Conservation (phyloP, 2,113 vertebrate species). For the Microtus richardsoni region DNA sequence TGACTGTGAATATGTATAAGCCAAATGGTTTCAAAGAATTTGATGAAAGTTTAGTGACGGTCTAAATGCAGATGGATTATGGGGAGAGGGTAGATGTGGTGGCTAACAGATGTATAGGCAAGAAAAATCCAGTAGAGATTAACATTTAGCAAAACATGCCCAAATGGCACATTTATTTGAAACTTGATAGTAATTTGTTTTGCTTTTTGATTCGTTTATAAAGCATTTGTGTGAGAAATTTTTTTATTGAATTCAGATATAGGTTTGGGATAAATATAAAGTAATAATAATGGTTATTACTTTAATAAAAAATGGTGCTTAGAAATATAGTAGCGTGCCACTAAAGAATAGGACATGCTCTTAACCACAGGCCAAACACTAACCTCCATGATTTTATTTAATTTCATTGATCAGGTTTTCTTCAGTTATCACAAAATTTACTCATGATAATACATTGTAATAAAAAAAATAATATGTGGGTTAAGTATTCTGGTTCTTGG, state of each 20-base stretch:
- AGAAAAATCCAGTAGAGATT: neutral
- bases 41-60: neutral
- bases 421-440: neutral
- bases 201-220: neutral
- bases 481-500: slow-evolving; percentile 21
- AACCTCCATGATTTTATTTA: neutral
- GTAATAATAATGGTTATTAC: neutral
- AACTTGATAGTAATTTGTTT: neutral
- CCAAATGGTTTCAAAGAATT: neutral
- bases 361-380: neutral
- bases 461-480: neutral
- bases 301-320: neutral
- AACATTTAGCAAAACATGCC: too few species aligned
- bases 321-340: neutral
- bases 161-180: neutral
- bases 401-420: neutral
- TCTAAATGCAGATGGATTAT: neutral
- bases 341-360: neutral
- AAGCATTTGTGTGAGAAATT: too few species aligned
- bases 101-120: neutral
- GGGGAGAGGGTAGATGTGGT: neutral
- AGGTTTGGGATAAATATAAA: neutral
- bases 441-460: neutral
- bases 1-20: neutral
- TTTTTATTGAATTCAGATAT: too few species aligned